Conservation (phyloP, 2,888 invertebrate species). For the Callosobruchus maculatus region DNA sequence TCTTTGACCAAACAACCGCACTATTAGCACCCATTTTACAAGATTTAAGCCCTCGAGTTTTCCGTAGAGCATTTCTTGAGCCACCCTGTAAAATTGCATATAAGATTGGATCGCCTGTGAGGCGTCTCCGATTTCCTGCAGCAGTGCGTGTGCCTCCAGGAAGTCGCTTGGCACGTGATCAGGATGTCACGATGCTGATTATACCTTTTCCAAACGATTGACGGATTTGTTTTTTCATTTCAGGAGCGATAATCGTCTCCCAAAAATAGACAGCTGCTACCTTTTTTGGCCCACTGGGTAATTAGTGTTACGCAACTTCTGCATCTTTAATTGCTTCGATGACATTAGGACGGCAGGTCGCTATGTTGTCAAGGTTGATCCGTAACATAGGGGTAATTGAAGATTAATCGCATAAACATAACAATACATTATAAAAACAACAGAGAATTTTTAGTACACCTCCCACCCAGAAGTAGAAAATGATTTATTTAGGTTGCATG, state of each 20-base stretch:
- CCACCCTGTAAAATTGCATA: neutral
- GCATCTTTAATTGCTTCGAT: neutral
- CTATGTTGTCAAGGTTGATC: neutral
- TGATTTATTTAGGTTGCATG: too few species aligned
- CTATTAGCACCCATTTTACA: too few species aligned
- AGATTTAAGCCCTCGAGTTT: too few species aligned
- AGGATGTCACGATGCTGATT: slow-evolving; percentile 1
- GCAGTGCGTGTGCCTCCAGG: neutral
- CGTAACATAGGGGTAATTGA: neutral
- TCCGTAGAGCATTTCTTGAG: too few species aligned
- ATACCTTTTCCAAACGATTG: neutral
- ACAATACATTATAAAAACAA: too few species aligned
- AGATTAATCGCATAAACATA: too few species aligned
- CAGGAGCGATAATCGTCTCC: neutral
- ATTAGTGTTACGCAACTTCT: neutral
- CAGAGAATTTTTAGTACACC: too few species aligned
- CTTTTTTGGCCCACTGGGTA: neutral
- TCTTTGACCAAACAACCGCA: too few species aligned
- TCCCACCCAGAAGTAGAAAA: too few species aligned
- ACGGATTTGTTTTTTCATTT: neutral
- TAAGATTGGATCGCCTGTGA: neutral
- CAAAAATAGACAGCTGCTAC: neutral
- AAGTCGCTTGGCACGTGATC: slow-evolving; percentile 2
- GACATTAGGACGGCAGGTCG: neutral
- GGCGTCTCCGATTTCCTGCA: neutral